Conservation (phyloP, 2,113 vertebrate genomes). For the Phalacrocorax pelagicus region DNA sequence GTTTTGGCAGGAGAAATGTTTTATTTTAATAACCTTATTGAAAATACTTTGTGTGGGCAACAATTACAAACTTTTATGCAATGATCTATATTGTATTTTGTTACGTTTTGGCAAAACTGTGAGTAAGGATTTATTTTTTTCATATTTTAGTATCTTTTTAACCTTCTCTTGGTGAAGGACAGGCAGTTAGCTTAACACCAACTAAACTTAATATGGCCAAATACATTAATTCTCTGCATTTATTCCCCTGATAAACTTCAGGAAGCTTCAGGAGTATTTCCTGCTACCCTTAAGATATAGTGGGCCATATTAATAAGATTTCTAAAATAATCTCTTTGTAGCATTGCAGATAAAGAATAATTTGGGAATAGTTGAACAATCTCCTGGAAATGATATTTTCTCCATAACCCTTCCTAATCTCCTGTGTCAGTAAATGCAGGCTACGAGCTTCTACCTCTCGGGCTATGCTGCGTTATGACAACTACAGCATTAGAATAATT, state of each 20-base stretch:
- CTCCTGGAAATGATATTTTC: background rate
- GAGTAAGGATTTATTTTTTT: background rate
- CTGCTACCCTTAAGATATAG: background rate
- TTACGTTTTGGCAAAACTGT: background rate
- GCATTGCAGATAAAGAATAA: background rate
- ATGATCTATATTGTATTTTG: rapidly evolving
- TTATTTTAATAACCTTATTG: conserved; percentile 8
- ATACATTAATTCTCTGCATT: background rate
- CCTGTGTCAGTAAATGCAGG: background rate
- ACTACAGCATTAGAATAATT: rapidly evolving
- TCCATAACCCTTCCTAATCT: background rate
- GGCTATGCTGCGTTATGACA: background rate
- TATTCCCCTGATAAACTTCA: background rate
- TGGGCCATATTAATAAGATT: background rate
- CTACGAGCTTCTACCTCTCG: background rate
- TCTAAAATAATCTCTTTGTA: background rate
- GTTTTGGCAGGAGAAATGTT: background rate
- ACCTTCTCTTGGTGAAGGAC: background rate
- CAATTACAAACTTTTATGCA: background rate
- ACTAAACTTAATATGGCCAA: background rate
- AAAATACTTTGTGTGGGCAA: background rate
- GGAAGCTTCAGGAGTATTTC: background rate
- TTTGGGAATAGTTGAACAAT: background rate
- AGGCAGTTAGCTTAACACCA: background rate
- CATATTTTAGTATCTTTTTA: background rate